Conservation (phyloP, 2,888 invertebrate genomes). For the Cataglyphis livida region DNA sequence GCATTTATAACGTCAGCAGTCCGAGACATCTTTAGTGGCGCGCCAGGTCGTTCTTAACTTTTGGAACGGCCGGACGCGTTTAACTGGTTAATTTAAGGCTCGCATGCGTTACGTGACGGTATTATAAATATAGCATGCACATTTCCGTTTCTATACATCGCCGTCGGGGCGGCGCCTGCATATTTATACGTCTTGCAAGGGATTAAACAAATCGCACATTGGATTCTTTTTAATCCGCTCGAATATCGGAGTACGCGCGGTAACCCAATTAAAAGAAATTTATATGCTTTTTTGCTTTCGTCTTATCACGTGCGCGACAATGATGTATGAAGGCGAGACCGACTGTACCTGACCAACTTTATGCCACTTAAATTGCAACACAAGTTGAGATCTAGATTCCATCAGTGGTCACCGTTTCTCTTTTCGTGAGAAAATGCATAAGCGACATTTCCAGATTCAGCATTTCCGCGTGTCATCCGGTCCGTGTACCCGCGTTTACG, state of each 20-base stretch:
- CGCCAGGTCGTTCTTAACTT: slow-evolving; percentile 65
- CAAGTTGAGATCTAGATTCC: slow-evolving; percentile 57
- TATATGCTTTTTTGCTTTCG: slow-evolving; percentile 52
- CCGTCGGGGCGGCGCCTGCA: slow-evolving; percentile 44
- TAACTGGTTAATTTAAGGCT: slow-evolving; percentile 71
- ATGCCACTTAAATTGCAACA: slow-evolving; percentile 64
- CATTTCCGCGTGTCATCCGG: slow-evolving; percentile 40
- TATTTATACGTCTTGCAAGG: slow-evolving; percentile 63
- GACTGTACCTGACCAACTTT: slow-evolving; percentile 51
- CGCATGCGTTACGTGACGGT: slow-evolving; percentile 65
- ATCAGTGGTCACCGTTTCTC: slow-evolving; percentile 31
- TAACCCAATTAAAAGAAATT: slow-evolving; percentile 61
- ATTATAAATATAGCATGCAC: slow-evolving; percentile 42
- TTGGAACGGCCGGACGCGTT: slow-evolving; percentile 66
- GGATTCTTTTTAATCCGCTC: slow-evolving; percentile 3
- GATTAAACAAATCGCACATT: slow-evolving; percentile 42
- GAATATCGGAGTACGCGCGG: neutral
- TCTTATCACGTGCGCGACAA: slow-evolving; percentile 33
- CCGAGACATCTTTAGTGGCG: slow-evolving; percentile 14
- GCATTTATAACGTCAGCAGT: neutral
- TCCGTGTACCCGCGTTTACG: slow-evolving; percentile 24
- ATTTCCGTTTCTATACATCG: slow-evolving; percentile 67
- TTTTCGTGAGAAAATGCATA: slow-evolving; percentile 30
- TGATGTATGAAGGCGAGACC: slow-evolving; percentile 57
- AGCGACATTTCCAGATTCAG: slow-evolving; percentile 55